Percentiles rank a stretch among this genome's conserved stretches.
These are phyloP conservation scores for Papilio dardanus DNA, from an alignment of 1,140 invertebrate species.

Conservation along the genomic window DNA sequence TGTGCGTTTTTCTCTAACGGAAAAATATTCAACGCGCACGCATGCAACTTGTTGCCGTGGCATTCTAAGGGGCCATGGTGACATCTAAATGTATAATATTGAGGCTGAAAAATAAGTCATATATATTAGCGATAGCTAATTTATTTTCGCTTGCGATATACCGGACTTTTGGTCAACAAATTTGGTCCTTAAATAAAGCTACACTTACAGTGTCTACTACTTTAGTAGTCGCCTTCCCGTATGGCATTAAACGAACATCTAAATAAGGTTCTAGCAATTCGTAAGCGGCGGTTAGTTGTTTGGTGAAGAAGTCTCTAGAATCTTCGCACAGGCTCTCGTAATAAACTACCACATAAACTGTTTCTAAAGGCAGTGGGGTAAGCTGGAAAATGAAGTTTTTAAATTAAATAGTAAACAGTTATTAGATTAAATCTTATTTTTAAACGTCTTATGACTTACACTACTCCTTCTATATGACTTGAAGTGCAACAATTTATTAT, in stretches of 20 bases:
- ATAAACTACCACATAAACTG: conserved; percentile 19
- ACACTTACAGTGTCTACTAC: neutral
- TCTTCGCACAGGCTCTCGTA: conserved; percentile 33
- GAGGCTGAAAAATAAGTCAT: neutral
- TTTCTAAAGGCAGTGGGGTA: neutral
- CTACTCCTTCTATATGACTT: conserved; percentile 5
- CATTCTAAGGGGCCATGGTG: conserved; percentile 28
- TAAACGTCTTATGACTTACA: neutral
- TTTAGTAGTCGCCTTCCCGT: conserved; percentile 4
- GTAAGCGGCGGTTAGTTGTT: neutral
- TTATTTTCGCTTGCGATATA: too few species aligned
- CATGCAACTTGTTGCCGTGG: conserved; percentile 35
- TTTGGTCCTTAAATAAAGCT: neutral
- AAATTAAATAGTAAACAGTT: too few species aligned
- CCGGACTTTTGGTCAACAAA: neutral
- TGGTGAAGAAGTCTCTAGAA: conserved; percentile 22
- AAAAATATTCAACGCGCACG: conserved; percentile 25
- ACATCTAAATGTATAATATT: conserved; percentile 23
- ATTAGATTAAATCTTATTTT: neutral
- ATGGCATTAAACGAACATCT: conserved; percentile 20
- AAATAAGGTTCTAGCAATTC: conserved; percentile 31
- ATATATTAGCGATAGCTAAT: too few species aligned
- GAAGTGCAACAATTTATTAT: conserved; percentile 2
- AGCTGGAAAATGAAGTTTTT: conserved; percentile 11
- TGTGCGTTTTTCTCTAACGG: conserved; percentile 1